phyloP scores from a whole-genome alignment of 2,888 invertebrate genomes.

The Amphipyra tragopoginis region DNA sequence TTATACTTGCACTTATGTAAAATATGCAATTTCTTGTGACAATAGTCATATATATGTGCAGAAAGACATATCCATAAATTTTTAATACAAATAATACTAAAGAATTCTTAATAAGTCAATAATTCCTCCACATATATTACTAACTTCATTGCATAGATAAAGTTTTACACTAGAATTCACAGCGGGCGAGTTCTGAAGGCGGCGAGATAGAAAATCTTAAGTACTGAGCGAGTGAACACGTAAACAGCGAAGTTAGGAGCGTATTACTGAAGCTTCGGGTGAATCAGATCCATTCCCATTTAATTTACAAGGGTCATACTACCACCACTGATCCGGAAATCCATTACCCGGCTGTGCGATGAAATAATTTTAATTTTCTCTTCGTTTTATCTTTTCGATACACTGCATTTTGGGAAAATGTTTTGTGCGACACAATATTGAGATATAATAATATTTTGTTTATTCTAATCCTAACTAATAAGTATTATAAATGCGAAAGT shows the following conservation, averaged over 20 bases:
- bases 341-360: conserved; percentile 65
- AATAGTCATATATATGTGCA: too few relatives aligned
- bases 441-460: neutral
- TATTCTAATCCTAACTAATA: too few relatives aligned
- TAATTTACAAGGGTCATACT: conserved; percentile 66
- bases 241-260: conserved; percentile 52
- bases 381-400: conserved; percentile 61
- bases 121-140: conserved; percentile 29
- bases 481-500: too few relatives aligned
- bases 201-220: conserved; percentile 60
- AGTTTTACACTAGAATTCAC: conserved; percentile 57
- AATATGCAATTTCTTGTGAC: too few relatives aligned
- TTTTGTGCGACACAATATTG: conserved; percentile 16
- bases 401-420: conserved; percentile 42
- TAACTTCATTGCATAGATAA: conserved; percentile 35
- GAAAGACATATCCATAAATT: too few relatives aligned
- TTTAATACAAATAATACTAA: too few relatives aligned
- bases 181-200: conserved; percentile 54
- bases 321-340: conserved; percentile 70
- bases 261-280: conserved; percentile 34
- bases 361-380: conserved; percentile 65
- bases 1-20: too few relatives aligned
- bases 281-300: conserved; percentile 54
- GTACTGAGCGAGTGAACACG: conserved; percentile 50
- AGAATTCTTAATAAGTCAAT: conserved; percentile 1